Percentiles rank a stretch among this genome's conserved stretches.
These are phyloP conservation scores for Cantharis lateralis DNA, from an alignment of 2,888 invertebrate species.

Conservation along the genomic window DNA sequence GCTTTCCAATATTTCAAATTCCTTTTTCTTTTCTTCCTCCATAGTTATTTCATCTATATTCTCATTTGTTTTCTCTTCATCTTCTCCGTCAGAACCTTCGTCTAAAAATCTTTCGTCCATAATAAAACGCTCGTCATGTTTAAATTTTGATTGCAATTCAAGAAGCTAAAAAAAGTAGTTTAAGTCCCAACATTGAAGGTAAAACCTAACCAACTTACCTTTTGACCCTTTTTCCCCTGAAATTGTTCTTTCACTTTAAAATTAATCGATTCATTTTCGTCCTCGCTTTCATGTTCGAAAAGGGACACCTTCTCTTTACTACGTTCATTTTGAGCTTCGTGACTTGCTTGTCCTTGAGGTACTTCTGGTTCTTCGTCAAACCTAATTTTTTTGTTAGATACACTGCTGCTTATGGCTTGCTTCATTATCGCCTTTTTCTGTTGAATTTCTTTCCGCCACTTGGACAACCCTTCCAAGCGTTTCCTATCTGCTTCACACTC, in stretches of 20 bases:
- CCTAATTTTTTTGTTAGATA: conserved; percentile 63
- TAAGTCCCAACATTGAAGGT: not conserved
- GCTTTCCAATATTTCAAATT: conserved; percentile 58
- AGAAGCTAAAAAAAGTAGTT: conserved; percentile 59
- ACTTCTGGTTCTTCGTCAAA: conserved; percentile 62
- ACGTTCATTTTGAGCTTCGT: conserved; percentile 11
- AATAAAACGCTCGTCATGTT: conserved; percentile 77
- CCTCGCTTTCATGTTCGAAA: conserved; percentile 48
- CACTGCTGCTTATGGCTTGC: conserved; percentile 62
- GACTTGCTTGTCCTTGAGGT: not conserved
- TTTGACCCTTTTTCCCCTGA: conserved; percentile 67
- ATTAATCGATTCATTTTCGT: conserved; percentile 58
- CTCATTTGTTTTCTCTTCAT: conserved; percentile 37
- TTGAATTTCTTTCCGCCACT: conserved; percentile 67
- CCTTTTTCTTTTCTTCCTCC: conserved; percentile 53
- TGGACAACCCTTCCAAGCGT: conserved; percentile 68
- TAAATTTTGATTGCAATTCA: conserved; percentile 72
- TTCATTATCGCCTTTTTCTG: conserved; percentile 68
- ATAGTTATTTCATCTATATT: conserved; percentile 10
- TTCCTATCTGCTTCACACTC: conserved; percentile 63
- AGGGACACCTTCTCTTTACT: conserved; percentile 25
- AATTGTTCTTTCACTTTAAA: conserved; percentile 70
- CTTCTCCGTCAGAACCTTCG: conserved; percentile 53
- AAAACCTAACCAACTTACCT: conserved; percentile 53
- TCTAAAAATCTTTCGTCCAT: conserved; percentile 76